Percentiles rank a stretch among this genome's conserved stretches.
Conservation (phyloP, 2,888 invertebrate genomes). For the Zaprionus obscuricornis region DNA sequence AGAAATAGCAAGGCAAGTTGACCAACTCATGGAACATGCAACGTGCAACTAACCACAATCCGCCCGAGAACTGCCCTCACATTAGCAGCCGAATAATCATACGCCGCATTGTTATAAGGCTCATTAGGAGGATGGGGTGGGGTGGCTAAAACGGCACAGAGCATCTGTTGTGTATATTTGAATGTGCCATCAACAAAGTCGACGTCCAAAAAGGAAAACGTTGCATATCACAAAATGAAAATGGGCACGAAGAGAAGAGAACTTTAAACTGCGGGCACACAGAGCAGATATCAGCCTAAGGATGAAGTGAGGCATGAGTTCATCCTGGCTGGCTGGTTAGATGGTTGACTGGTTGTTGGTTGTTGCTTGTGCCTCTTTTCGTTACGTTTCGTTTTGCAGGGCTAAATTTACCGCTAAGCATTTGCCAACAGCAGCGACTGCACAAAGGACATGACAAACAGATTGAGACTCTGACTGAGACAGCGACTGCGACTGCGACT, state of each 20-base stretch:
- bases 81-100: constrained; percentile 67
- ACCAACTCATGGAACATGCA: constrained; percentile 19
- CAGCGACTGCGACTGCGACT: constrained; percentile 2
- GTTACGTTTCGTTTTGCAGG: constrained; percentile 36
- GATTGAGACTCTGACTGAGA: constrained; percentile 16
- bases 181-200: constrained; percentile 46
- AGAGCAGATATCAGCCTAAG: constrained; percentile 22
- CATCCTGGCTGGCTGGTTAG: constrained; percentile 10
- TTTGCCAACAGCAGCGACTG: constrained; percentile 42
- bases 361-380: constrained; percentile 6
- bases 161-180: constrained; percentile 49
- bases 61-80: constrained; percentile 42
- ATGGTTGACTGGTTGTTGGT: constrained; percentile 12
- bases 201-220: constrained; percentile 37
- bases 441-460: constrained; percentile 53
- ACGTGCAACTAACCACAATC: constrained; percentile 54
- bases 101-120: constrained; percentile 66
- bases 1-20: constrained; percentile 8
- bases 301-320: constrained; percentile 30
- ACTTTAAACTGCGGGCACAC: constrained; percentile 40
- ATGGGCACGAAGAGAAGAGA: constrained; percentile 3
- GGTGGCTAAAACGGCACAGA: background rate
- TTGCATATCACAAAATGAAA: constrained; percentile 41
- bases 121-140: background rate
- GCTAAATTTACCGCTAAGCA: constrained; percentile 59